Evolutionary conservation across 2,888 invertebrate genomes (phyloP).

Genomic region (Tetropium fuscum): DNA sequence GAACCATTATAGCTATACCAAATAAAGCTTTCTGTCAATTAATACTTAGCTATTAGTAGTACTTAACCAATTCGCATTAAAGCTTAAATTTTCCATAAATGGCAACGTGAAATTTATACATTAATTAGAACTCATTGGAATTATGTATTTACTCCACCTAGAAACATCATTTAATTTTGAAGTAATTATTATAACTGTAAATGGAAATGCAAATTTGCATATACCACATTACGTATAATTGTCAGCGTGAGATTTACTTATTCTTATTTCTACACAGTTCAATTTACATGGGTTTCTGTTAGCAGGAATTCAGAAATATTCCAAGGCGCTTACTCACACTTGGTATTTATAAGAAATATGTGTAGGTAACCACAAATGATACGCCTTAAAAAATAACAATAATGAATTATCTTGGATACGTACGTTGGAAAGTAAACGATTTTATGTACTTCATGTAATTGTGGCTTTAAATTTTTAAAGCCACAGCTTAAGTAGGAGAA

Average conservation of each 20-base stretch:
- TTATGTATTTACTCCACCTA: neutral
- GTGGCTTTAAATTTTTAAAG: too few relatives aligned
- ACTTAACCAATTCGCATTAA: constrained; percentile 13
- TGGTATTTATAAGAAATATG: too few relatives aligned
- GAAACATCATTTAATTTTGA: neutral
- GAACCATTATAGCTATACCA: too few relatives aligned
- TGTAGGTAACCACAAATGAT: too few relatives aligned
- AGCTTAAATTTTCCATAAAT: constrained; percentile 12
- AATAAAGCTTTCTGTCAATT: too few relatives aligned
- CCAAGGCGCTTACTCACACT: too few relatives aligned
- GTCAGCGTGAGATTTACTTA: neutral
- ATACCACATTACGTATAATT: neutral
- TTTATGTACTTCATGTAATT: too few relatives aligned
- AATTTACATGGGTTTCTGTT: neutral
- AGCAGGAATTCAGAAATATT: neutral
- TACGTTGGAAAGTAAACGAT: too few relatives aligned
- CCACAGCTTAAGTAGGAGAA: too few relatives aligned
- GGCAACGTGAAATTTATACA: constrained; percentile 9
- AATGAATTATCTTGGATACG: too few relatives aligned
- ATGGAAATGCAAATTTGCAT: neutral
- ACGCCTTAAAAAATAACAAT: too few relatives aligned
- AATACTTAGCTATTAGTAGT: too few relatives aligned
- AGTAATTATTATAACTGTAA: neutral
- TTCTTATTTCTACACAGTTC: neutral
- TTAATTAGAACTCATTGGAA: neutral